Evolutionary conservation across 2,797 vertebrate genomes (phyloP).

Genomic region (Melanotaenia boesemani): DNA sequence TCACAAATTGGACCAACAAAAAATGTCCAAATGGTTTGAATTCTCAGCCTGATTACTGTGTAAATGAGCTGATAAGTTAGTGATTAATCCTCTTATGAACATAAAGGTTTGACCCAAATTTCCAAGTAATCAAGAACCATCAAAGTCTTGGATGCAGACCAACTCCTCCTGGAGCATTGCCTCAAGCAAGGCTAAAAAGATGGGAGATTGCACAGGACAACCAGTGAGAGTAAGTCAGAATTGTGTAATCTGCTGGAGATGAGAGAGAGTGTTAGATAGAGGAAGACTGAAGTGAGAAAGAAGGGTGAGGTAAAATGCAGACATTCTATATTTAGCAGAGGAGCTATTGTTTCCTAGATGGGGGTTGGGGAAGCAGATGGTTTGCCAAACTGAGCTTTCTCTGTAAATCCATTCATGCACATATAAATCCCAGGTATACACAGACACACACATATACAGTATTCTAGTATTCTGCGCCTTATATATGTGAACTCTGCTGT

Average conservation of each 20-base stretch:
- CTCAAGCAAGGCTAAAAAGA: constrained; percentile 20
- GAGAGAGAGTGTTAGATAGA: constrained; percentile 21
- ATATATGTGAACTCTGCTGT: constrained; percentile 10
- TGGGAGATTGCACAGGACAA: constrained; percentile 16
- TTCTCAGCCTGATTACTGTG: not conserved
- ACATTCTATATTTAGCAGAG: constrained; percentile 74
- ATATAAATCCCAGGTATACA: constrained; percentile 23
- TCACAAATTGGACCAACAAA: not conserved
- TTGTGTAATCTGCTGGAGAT: constrained; percentile 22
- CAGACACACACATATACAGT: not conserved
- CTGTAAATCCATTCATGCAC: constrained; percentile 45
- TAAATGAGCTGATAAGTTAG: constrained; percentile 10
- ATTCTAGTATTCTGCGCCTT: not conserved
- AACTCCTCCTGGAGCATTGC: constrained; percentile 14
- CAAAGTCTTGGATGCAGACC: constrained; percentile 29
- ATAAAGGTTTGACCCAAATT: constrained; percentile 26
- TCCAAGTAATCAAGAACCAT: constrained; percentile 26
- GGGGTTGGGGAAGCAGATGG: constrained; percentile 24
- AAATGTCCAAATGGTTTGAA: not conserved
- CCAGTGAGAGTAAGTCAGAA: constrained; percentile 11
- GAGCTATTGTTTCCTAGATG: constrained; percentile 69
- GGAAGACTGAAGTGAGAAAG: constrained; percentile 45
- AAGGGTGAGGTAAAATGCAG: constrained; percentile 62
- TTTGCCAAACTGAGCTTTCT: constrained; percentile 51
- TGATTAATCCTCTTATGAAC: constrained; percentile 27